Evolutionary conservation across 2,797 vertebrate species (phyloP).

Genomic region (Paramormyrops hopkinsi): DNA sequence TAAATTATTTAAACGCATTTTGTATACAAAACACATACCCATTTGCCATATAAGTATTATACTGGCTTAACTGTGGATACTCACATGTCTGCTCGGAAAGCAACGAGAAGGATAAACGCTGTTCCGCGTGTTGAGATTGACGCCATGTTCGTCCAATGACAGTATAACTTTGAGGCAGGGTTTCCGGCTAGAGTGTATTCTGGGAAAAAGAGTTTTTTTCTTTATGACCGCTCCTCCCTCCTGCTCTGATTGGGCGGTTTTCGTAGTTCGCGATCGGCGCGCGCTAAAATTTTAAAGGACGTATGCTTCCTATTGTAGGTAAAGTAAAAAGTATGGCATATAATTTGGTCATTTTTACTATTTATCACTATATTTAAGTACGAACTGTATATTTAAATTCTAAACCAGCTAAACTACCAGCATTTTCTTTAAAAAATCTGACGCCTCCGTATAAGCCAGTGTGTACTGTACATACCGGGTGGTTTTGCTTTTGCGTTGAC

Average conservation of each 20-base stretch:
- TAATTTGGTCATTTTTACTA: not conserved
- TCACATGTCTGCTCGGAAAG: not conserved
- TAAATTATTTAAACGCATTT: not conserved
- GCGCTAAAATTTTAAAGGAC: conserved; percentile 22
- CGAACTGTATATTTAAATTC: not conserved
- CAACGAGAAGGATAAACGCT: not conserved
- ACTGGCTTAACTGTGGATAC: not conserved
- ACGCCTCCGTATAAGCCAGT: not conserved
- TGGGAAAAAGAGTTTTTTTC: not conserved
- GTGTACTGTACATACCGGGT: not conserved
- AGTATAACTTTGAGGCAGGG: not conserved
- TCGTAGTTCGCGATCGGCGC: not conserved
- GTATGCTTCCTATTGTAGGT: not conserved
- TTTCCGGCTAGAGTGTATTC: not conserved
- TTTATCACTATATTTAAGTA: not conserved
- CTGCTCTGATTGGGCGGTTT: conserved; percentile 14
- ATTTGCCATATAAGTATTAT: not conserved
- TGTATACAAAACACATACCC: not conserved
- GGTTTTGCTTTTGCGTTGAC: not conserved
- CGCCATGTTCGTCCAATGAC: not conserved
- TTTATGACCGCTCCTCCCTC: not conserved
- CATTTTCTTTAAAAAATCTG: not conserved
- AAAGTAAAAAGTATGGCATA: not conserved
- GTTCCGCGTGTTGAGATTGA: not conserved
- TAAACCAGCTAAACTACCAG: not conserved